Base-by-base conservation (phyloP, 2,797 vertebrate genomes). In the Myotis pilosus region DNA sequence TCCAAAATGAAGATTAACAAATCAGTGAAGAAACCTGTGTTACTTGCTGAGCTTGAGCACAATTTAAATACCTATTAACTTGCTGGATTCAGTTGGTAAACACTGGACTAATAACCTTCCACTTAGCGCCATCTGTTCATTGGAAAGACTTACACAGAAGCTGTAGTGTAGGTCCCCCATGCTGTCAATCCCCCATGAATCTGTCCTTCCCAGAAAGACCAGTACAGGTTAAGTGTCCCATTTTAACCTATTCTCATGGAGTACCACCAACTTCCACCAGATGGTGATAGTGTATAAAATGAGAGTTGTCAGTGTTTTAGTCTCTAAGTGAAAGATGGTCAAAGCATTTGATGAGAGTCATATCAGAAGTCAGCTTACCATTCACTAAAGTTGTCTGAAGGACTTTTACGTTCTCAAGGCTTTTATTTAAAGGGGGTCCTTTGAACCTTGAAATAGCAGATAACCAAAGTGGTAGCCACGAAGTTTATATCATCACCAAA, bases 201-300 rank as follows among this genome's bases (percentile, higher is more conserved):
- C 41, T 84, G 0, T 33, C 33, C 19, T 69, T 83, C 16, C 49
- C 47, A 83, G 47, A 92, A 81, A 83, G 55, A 79, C 22, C n/a
- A 79, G n/a, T 55, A 47, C 10, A 72, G 68, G 33, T 28, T 28
- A 74, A 74, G 68, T 38, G 5, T 36, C 11, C 38, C 11, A 1
- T 74, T 71, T 76, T 60, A 82, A 78, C n/a, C 28, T 12, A 22
- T 60, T 69, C n/a, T 69, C 72, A 8, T 79, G 47, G 60, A 92
- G 44, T 94, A 41, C 25, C 22, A 28, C 38, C 66, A 64, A 74
- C 25, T 92, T 95, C 96, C 97, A 96, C 92, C 51, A 96, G 97
- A 64, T 97, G 97, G 97, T 82, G 92, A 86, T 83, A 33, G 95
- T 93, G 93, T 64, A 75, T 91, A 96, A 94, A 38, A 66, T 60